phyloP scores from a whole-genome alignment of 2,888 invertebrate genomes.

The Diloba caeruleocephala region DNA sequence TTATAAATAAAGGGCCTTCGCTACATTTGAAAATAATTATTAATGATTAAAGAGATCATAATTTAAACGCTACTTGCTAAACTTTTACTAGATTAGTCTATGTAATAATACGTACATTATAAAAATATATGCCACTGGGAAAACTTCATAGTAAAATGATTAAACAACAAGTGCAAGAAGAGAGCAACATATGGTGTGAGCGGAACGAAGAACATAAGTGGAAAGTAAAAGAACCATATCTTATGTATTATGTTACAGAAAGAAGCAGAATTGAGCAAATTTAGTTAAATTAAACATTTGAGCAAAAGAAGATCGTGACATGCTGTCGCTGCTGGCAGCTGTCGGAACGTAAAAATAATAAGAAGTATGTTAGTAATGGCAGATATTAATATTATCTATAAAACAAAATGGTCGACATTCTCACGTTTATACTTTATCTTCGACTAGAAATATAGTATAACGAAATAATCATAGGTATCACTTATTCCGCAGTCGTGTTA shows the following conservation, averaged over 20 bases:
- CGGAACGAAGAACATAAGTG: slow-evolving; percentile 33
- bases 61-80: slow-evolving; percentile 84
- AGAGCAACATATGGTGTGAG: slow-evolving; percentile 45
- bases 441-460: slow-evolving; percentile 87
- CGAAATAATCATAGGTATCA: slow-evolving; percentile 83
- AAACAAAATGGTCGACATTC: slow-evolving; percentile 77
- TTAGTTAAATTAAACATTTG: slow-evolving; percentile 84
- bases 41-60: slow-evolving; percentile 90
- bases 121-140: slow-evolving; percentile 83
- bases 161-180: slow-evolving; percentile 67
- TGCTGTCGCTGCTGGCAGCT: too few species aligned
- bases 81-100: slow-evolving; percentile 85
- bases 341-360: slow-evolving; percentile 70
- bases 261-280: slow-evolving; percentile 84
- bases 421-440: slow-evolving; percentile 75
- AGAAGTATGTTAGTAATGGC: slow-evolving; percentile 61
- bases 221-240: slow-evolving; percentile 33
- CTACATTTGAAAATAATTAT: slow-evolving; percentile 86
- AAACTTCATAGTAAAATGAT: slow-evolving; percentile 67
- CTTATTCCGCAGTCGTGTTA: slow-evolving; percentile 87
- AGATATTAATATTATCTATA: slow-evolving; percentile 62
- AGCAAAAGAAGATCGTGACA: slow-evolving; percentile 84
- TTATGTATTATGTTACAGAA: slow-evolving; percentile 49
- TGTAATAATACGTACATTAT: slow-evolving; percentile 77
- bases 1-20: slow-evolving; percentile 84